phyloP scores from a whole-genome alignment of 1,140 invertebrate species.

The Leptestheria dahalacensis region DNA sequence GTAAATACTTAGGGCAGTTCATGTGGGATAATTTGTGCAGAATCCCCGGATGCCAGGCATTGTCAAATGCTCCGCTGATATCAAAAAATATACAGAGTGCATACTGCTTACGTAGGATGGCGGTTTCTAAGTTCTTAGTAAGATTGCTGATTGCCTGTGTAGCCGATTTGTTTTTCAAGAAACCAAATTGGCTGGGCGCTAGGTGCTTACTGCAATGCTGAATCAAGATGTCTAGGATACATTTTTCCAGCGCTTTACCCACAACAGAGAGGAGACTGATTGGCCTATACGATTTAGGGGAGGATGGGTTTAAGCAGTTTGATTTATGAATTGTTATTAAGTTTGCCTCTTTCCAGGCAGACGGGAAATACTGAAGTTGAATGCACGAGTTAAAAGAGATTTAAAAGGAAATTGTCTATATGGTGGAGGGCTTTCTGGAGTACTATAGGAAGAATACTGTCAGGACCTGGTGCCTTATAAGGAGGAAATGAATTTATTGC shows the following conservation, averaged over 20 bases:
- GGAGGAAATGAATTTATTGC: neutral
- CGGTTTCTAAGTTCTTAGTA: neutral
- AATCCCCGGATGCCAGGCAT: neutral
- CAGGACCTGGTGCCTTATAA: neutral
- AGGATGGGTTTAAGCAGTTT: neutral
- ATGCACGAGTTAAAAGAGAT: neutral
- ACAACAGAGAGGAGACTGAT: neutral
- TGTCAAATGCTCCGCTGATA: neutral
- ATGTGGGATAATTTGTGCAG: neutral
- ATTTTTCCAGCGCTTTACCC: neutral
- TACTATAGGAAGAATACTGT: neutral
- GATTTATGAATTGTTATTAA: neutral
- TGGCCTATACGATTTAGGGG: neutral
- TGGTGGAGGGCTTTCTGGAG: neutral
- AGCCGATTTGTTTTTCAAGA: neutral
- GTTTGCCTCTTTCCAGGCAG: neutral
- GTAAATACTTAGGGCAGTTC: neutral
- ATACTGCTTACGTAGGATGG: neutral
- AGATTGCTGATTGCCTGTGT: neutral
- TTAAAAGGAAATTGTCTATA: neutral
- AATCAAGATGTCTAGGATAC: neutral
- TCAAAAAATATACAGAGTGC: neutral
- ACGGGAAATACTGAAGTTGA: neutral
- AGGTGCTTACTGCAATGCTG: neutral
- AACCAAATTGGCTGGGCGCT: neutral